Evolutionary conservation across 1,140 invertebrate species (phyloP).

Genomic region (Diachasma alloeum): DNA sequence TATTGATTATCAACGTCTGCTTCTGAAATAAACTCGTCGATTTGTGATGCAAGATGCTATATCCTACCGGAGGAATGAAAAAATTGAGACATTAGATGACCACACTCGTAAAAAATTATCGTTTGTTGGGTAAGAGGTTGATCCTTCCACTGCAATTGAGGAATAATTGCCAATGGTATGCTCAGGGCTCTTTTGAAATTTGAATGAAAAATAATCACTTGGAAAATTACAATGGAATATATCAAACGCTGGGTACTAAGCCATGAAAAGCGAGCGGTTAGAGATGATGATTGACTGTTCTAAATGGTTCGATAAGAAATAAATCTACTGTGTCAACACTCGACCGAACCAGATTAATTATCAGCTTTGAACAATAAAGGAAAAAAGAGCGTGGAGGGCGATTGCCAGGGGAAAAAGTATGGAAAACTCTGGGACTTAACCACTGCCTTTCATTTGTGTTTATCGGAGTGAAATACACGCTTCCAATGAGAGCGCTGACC

Average conservation of each 20-base stretch:
- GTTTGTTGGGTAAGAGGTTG: not conserved
- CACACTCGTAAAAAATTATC: not conserved
- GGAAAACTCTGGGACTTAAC: not conserved
- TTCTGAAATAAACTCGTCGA: not conserved
- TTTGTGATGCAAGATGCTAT: not conserved
- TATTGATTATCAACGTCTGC: not conserved
- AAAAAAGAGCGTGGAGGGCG: not conserved
- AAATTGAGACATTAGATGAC: not conserved
- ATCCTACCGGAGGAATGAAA: not conserved
- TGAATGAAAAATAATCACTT: not conserved
- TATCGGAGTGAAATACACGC: not conserved
- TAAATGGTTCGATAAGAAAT: not conserved
- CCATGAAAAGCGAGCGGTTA: not conserved
- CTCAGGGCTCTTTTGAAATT: not conserved
- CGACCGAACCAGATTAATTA: not conserved
- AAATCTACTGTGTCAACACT: not conserved
- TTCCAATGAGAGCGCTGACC: conserved; percentile 2
- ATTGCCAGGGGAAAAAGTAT: not conserved
- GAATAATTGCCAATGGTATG: not conserved
- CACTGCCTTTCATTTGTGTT: not conserved
- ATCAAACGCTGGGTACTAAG: too few species aligned
- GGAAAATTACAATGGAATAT: not conserved
- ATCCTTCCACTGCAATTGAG: not conserved
- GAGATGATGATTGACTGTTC: not conserved
- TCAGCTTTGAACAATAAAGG: not conserved